phyloP scores from a whole-genome alignment of 2,113 vertebrate genomes.

The Pedetes capensis region DNA sequence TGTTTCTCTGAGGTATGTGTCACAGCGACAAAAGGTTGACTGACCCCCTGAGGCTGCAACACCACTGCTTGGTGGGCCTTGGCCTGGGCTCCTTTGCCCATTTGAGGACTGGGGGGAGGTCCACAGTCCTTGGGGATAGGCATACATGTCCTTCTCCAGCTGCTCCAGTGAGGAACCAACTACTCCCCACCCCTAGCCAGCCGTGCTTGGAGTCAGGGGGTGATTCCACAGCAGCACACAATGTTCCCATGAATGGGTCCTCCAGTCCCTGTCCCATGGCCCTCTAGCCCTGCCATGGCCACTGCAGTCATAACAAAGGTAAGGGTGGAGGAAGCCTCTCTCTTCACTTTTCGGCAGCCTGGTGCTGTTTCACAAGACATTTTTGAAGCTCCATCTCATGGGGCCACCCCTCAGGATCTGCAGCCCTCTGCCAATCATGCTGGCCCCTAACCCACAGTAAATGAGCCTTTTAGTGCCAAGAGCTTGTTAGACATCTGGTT shows the following conservation, averaged over 20 bases:
- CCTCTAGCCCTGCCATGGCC: background rate
- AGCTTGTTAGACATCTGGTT: conserved; percentile 82
- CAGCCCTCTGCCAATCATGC: conserved; percentile 9
- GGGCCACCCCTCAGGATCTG: conserved; percentile 62
- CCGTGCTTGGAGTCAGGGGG: background rate
- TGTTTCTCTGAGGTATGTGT: background rate
- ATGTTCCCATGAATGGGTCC: background rate
- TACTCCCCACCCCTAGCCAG: background rate
- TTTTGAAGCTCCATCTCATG: conserved; percentile 76
- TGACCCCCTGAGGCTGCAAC: accelerated
- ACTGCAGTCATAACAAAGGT: conserved; percentile 72
- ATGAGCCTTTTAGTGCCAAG: conserved; percentile 75
- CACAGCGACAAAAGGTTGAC: background rate
- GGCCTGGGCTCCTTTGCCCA: background rate
- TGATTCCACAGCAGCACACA: background rate
- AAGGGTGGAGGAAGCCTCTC: conserved; percentile 18
- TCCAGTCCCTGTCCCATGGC: background rate
- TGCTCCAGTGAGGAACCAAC: background rate
- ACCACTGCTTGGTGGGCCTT: background rate
- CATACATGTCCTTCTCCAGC: background rate
- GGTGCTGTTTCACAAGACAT: conserved; percentile 31
- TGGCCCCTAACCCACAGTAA: conserved; percentile 76
- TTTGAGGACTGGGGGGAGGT: background rate
- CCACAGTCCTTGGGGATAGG: too few species aligned
- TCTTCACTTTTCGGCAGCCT: conserved; percentile 2